These are phyloP conservation scores for Sebastes nivosus DNA, from an alignment of 2,797 vertebrate genomes.

Conservation along the genomic window DNA sequence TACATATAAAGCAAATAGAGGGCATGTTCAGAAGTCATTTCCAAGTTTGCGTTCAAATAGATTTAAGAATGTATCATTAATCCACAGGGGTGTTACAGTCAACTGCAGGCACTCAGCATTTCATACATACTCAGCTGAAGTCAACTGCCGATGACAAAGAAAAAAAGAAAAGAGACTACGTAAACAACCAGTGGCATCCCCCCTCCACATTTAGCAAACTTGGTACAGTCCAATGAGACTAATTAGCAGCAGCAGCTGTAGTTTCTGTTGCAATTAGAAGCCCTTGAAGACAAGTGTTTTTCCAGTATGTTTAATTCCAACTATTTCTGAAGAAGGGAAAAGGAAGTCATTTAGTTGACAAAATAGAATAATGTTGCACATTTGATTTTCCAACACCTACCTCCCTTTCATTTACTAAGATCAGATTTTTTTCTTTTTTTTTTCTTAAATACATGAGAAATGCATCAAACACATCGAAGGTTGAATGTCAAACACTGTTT, in stretches of 20 bases:
- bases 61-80: not conserved
- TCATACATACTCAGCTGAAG: not conserved
- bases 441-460: not conserved
- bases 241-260: conserved; percentile 29
- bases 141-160: not conserved
- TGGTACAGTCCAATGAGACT: conserved; percentile 1
- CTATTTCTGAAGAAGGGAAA: not conserved
- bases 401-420: not conserved
- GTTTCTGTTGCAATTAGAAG: not conserved
- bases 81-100: not conserved
- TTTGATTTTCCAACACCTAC: not conserved
- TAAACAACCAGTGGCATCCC: not conserved
- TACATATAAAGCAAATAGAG: not conserved
- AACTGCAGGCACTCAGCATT: not conserved
- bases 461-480: not conserved
- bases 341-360: not conserved
- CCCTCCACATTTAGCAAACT: not conserved
- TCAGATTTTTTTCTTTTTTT: not conserved
- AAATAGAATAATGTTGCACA: not conserved
- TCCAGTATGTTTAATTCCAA: not conserved
- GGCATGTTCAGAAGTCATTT: not conserved
- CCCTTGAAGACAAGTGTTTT: conserved; percentile 15
- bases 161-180: not conserved
- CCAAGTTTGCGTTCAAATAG: not conserved
- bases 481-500: not conserved